These are phyloP conservation scores for Vicugna pacos DNA, from an alignment of 2,113 vertebrate species.

Conservation along the genomic window DNA sequence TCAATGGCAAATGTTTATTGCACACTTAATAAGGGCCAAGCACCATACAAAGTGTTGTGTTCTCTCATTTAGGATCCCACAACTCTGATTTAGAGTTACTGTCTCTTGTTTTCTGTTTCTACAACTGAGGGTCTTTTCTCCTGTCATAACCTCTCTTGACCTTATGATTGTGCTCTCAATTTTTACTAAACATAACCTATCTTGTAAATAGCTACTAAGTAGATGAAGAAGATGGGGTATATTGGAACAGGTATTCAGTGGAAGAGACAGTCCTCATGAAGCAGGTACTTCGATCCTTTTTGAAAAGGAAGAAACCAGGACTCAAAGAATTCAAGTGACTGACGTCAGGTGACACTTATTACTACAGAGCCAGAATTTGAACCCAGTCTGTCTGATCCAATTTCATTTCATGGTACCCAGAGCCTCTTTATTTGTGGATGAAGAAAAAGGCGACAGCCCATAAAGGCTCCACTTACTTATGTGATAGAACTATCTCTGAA, in stretches of 20 bases:
- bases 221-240: neutral
- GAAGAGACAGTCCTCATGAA: neutral
- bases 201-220: neutral
- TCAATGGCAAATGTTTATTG: neutral
- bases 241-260: neutral
- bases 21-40: neutral
- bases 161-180: neutral
- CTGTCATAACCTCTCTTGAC: constrained; percentile 23
- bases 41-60: neutral
- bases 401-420: neutral
- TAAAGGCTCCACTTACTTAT: neutral
- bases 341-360: neutral
- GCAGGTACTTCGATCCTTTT: neutral
- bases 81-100: neutral
- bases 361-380: neutral
- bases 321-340: neutral
- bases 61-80: neutral
- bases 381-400: neutral
- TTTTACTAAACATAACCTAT: neutral
- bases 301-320: constrained; percentile 5
- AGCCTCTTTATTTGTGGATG: neutral
- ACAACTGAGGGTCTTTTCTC: neutral
- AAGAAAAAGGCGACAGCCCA: neutral
- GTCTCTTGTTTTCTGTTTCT: neutral
- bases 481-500: constrained; percentile 17